These are phyloP conservation scores for Dicycla oo DNA, from an alignment of 2,888 invertebrate species.

Conservation along the genomic window DNA sequence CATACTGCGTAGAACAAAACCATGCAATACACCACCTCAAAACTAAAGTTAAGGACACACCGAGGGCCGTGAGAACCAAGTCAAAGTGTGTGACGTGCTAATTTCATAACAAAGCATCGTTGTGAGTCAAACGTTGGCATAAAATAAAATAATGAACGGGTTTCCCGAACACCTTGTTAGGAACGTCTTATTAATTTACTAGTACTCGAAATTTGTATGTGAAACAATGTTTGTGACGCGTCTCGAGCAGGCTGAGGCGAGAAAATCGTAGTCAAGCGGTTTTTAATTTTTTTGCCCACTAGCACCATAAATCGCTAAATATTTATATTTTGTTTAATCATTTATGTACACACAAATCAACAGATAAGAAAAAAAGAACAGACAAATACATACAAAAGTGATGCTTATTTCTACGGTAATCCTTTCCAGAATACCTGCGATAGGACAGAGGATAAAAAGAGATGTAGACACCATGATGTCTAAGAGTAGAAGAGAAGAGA, in stretches of 20 bases:
- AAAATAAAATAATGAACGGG: constrained; percentile 78
- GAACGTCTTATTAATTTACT: constrained; percentile 80
- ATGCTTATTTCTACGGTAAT: too few relatives aligned
- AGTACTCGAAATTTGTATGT: constrained; percentile 68
- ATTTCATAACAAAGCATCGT: constrained; percentile 81
- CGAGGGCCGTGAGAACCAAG: constrained; percentile 58
- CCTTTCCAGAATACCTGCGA: too few relatives aligned
- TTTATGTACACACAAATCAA: too few relatives aligned
- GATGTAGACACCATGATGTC: too few relatives aligned
- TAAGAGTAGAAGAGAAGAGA: too few relatives aligned
- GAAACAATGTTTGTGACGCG: constrained; percentile 34
- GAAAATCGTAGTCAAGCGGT: neutral
- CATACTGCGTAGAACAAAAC: constrained; percentile 4
- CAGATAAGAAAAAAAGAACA: too few relatives aligned
- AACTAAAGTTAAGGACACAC: constrained; percentile 41
- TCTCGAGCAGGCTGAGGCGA: neutral
- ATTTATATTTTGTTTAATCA: too few relatives aligned
- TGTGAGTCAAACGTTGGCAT: constrained; percentile 70
- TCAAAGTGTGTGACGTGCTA: constrained; percentile 73
- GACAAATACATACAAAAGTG: too few relatives aligned
- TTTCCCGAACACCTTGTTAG: constrained; percentile 82
- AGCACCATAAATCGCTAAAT: neutral
- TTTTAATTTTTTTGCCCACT: neutral
- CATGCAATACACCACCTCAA: neutral
- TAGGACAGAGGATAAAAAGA: too few relatives aligned